Evolutionary conservation across 1,140 invertebrate species (phyloP).

Genomic region (Asbolus verrucosus): DNA sequence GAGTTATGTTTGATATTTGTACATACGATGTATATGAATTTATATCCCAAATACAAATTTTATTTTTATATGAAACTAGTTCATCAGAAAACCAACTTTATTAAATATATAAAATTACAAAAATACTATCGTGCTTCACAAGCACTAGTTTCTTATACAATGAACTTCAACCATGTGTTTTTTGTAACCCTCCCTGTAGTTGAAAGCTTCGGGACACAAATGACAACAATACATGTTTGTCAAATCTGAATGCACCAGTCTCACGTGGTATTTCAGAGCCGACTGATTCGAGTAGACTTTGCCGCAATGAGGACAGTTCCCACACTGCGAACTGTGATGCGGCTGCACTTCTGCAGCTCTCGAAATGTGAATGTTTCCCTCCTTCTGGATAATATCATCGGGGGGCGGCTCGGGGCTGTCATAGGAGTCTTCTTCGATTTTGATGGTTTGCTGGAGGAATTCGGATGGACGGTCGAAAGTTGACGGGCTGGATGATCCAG

Average conservation of each 20-base stretch:
- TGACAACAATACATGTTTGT: conserved; percentile 75
- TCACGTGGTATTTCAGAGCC: conserved; percentile 76
- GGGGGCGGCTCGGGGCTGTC: conserved; percentile 36
- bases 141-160: conserved; percentile 70
- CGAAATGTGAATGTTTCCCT: conserved; percentile 51
- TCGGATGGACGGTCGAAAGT: conserved; percentile 56
- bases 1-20: not conserved
- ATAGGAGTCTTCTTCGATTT: conserved; percentile 52
- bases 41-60: conserved; percentile 18
- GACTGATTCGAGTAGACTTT: conserved; percentile 72
- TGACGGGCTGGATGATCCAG: conserved; percentile 54
- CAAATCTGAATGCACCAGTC: conserved; percentile 75
- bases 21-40: conserved; percentile 1
- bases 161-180: conserved; percentile 75
- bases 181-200: conserved; percentile 74
- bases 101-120: conserved; percentile 50
- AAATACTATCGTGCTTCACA: conserved; percentile 30
- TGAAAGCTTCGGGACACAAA: conserved; percentile 74
- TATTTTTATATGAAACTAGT: conserved; percentile 10
- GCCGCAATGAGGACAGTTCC: conserved; percentile 76
- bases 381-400: conserved; percentile 8
- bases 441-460: conserved; percentile 56
- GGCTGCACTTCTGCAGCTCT: conserved; percentile 55
- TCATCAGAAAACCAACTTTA: conserved; percentile 46
- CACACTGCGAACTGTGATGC: conserved; percentile 72